Evolutionary conservation across 2,888 invertebrate species (phyloP), one percentile per base, ranked within the genome.

Genomic region (Timema cristinae): DNA sequence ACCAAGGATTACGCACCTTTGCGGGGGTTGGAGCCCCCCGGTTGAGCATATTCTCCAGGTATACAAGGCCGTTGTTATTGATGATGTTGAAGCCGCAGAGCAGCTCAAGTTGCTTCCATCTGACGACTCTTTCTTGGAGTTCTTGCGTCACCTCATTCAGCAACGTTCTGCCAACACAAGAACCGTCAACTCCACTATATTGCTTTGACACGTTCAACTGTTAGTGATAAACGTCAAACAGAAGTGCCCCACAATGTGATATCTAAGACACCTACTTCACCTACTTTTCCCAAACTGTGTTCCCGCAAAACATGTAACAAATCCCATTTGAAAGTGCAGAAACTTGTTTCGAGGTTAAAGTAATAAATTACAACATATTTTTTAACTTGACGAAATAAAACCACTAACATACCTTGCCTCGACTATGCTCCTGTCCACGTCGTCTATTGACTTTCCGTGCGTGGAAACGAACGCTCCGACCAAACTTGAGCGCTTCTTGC

Each of bases 391-490:
- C 32, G 32, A 32, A 32, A 32, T 32, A 32, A 32, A 32, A n/a
- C 32, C 32, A 32, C 4, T 32, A 32, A 32, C 32, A 72, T 78
- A 86, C 87, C 86, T 90, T 1, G 98, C 97, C 81, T 95, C 94
- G 1, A 97, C 92, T 76, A 98, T 98, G 75, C 94, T 94, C 70
- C 94, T 88, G 83, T 98, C 98, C 0, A 98, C 96, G 80, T 98
- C 97, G 82, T 98, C 98, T 75, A 98, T 95, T 13, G 96, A 95
- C 81, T 95, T 94, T 68, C 97, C 95, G 82, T 98, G 98, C 0
- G 98, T 98, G 11, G 98, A 94, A 56, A 97, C 95, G 81, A 98
- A 94, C 56, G 98, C 97, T 67, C 97, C 97, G 16, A 98, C 92
- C 68, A 98, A 85, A 80, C 96, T 97, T 5, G 94, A 92, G 66